Evolutionary conservation across 2,888 invertebrate genomes (phyloP).

Genomic region (Drosophila atroscutellata): DNA sequence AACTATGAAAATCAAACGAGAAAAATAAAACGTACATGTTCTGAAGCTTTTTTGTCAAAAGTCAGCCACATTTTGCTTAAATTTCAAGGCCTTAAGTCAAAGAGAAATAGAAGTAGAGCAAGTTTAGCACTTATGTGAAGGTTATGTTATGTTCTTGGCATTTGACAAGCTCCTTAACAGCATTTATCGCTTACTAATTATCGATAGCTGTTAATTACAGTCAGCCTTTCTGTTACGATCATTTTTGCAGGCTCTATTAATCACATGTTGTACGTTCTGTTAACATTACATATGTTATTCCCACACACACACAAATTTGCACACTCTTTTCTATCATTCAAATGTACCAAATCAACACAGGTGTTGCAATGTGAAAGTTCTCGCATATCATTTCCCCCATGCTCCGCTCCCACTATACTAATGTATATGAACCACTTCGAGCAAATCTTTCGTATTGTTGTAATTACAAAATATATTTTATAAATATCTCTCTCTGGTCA

Average conservation of each 20-base stretch:
- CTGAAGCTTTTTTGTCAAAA: constrained; percentile 30
- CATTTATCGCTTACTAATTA: background rate
- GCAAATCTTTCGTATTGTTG: constrained; percentile 8
- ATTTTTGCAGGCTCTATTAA: background rate
- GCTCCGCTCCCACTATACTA: too few relatives aligned
- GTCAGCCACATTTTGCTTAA: constrained; percentile 8
- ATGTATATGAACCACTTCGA: constrained; percentile 4
- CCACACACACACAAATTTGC: background rate
- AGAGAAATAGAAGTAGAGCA: background rate
- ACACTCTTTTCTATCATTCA: constrained; percentile 18
- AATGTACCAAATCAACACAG: constrained; percentile 58
- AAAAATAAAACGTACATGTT: constrained; percentile 55
- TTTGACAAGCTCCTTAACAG: background rate
- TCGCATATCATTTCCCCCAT: constrained; percentile 31
- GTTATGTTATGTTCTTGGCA: background rate
- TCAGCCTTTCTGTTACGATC: background rate
- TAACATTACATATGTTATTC: background rate
- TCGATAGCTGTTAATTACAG: constrained; percentile 2
- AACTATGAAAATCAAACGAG: constrained; percentile 60
- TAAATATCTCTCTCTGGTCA: constrained; percentile 56
- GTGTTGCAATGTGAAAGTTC: constrained; percentile 28
- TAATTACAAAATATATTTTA: constrained; percentile 43
- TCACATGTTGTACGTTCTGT: background rate
- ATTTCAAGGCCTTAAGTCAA: background rate
- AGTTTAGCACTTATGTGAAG: background rate